Evolutionary conservation across 2,113 vertebrate genomes (phyloP), one percentile per base, ranked within the genome.

Genomic region (Ophthalmolycus amberensis): DNA sequence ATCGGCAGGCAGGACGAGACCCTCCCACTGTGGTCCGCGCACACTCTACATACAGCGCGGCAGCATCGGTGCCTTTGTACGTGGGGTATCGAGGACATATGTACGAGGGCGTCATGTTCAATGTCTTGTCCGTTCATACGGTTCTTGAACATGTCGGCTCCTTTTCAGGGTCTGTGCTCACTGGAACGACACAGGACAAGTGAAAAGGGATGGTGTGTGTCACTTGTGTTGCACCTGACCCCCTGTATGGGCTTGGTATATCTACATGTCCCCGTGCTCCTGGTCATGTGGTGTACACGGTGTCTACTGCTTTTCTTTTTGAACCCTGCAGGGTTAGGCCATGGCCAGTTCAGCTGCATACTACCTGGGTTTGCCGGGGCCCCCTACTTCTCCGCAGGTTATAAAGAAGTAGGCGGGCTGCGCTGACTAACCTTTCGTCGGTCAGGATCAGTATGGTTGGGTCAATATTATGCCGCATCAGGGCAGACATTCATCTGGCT

Each of bases 401-500:
- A 32, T 18, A 9, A 62, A 18, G 59, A 34, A 60, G 58, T 32
- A 32, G 27, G 58, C 8, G 27, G 12, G 58, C 25, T 60, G 14
- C 29, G 6, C 14, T 6, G 15, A 62, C 59, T 32, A 18, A 60
- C 15, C 29, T 32, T 32, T 60, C 6, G 5, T 14, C 50, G 4
- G 52, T 56, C 52, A 56, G 52, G n/a, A n/a, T n/a, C 52, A 56
- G 52, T 56, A 25, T 56, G n/a, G n/a, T 56, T 56, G n/a, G 52
- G 20, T 56, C 52, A 25, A n/a, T 56, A 9, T 56, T 56, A 56
- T 56, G 9, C 11, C 6, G 52, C 22, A 10, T 22, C 52, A 25
- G 22, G n/a, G 9, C 52, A 11, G n/a, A n/a, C 52, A 56, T 25
- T 56, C 52, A 56, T 56, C n/a, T 16, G 46, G 15, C 46, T 50